Evolutionary conservation across 2,113 vertebrate species (phyloP).

Genomic region (Corythaeola cristata): DNA sequence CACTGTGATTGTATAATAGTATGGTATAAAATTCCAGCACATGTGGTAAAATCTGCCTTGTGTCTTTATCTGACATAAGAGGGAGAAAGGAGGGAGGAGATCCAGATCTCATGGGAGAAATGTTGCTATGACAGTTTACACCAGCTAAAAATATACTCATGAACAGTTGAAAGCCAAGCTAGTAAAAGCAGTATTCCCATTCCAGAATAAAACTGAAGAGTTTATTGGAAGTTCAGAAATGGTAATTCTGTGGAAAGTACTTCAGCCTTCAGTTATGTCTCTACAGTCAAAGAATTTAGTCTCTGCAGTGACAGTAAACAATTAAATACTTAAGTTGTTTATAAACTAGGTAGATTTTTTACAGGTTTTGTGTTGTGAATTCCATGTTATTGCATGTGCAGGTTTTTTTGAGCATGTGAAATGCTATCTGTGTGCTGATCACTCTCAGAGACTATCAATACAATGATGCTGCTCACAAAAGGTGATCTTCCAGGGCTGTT

Average conservation of each 20-base stretch:
- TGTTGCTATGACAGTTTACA: constrained; percentile 48
- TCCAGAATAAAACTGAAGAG: not conserved
- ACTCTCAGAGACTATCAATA: not conserved
- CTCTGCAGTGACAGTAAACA: not conserved
- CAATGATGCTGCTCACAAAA: not conserved
- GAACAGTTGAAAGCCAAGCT: not conserved
- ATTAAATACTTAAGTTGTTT: not conserved
- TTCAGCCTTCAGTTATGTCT: not conserved
- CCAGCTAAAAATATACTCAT: constrained; percentile 14
- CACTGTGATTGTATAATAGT: not conserved
- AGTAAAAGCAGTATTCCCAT: not conserved
- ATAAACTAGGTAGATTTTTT: not conserved
- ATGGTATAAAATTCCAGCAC: not conserved
- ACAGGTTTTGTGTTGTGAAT: not conserved
- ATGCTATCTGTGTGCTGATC: not conserved
- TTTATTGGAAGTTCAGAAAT: not conserved
- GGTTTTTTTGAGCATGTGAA: not conserved
- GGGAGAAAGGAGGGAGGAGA: not conserved
- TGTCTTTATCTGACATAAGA: not conserved
- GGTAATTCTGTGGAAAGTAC: not conserved
- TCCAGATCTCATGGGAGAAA: not conserved
- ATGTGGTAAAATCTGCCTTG: not conserved
- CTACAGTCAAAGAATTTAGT: not conserved
- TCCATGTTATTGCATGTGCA: not conserved
- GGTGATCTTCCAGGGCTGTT: not conserved